These are phyloP conservation scores for Notocelia uddmanniana DNA, from an alignment of 2,888 invertebrate species.

Conservation along the genomic window DNA sequence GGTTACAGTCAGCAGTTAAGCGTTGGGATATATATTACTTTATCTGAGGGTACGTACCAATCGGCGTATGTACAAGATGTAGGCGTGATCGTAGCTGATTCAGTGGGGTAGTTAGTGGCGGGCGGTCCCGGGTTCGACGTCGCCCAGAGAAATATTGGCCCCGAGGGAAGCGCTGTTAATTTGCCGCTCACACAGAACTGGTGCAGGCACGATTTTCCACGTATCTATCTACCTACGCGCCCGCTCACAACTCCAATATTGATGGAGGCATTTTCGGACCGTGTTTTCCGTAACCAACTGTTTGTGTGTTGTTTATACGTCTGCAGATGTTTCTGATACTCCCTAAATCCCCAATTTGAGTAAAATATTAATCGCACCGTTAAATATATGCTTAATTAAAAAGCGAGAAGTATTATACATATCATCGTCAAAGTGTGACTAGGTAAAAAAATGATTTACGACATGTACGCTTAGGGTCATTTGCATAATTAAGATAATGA, in stretches of 20 bases:
- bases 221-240: slow-evolving; percentile 61
- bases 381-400: slow-evolving; percentile 1
- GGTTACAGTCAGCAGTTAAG: slow-evolving; percentile 73
- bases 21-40: slow-evolving; percentile 75
- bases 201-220: slow-evolving; percentile 74
- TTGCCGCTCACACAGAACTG: slow-evolving; percentile 77
- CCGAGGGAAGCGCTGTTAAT: slow-evolving; percentile 81
- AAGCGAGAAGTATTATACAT: not conserved
- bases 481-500: slow-evolving; percentile 27
- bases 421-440: not conserved
- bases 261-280: slow-evolving; percentile 59
- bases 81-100: slow-evolving; percentile 85
- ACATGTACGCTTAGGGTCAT: slow-evolving; percentile 12
- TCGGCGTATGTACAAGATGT: slow-evolving; percentile 84
- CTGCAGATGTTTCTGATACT: slow-evolving; percentile 10
- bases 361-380: not conserved
- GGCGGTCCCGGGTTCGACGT: slow-evolving; percentile 82
- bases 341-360: not conserved
- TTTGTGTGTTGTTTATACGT: slow-evolving; percentile 39
- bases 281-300: slow-evolving; percentile 49
- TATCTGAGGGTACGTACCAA: slow-evolving; percentile 80
- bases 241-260: slow-evolving; percentile 58
- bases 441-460: slow-evolving; percentile 9
- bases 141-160: slow-evolving; percentile 83
- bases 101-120: slow-evolving; percentile 84